Conservation (phyloP, 1,140 invertebrate genomes). For the Formica exsecta region DNA sequence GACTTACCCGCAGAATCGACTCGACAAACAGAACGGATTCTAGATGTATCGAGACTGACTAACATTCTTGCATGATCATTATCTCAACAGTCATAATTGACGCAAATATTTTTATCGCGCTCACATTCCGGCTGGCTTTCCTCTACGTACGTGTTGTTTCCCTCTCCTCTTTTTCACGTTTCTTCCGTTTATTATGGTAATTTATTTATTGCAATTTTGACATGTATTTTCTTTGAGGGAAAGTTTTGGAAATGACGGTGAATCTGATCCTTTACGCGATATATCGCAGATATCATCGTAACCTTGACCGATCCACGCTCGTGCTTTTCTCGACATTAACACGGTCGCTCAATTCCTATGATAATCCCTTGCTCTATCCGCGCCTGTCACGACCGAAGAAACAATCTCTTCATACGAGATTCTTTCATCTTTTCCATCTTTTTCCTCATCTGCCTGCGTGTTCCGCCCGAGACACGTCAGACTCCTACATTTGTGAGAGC, state of each 20-base stretch:
- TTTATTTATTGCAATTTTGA: not conserved
- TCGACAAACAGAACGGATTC: too few species aligned
- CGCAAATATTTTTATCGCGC: not conserved
- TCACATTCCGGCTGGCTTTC: not conserved
- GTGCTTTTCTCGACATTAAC: constrained; percentile 64
- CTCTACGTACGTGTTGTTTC: too few species aligned
- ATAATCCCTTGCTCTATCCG: constrained; percentile 1
- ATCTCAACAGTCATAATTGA: not conserved
- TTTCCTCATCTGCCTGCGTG: constrained; percentile 22
- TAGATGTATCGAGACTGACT: not conserved
- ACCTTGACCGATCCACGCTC: constrained; percentile 48
- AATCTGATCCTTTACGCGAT: not conserved
- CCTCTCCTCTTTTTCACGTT: not conserved
- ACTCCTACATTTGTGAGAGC: constrained; percentile 55
- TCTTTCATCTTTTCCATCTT: not conserved
- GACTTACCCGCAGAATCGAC: not conserved
- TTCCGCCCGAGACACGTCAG: constrained; percentile 53
- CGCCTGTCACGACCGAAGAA: constrained; percentile 1
- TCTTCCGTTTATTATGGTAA: not conserved
- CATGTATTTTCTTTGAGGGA: not conserved
- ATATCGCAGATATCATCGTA: not conserved
- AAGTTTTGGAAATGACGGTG: not conserved
- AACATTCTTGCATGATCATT: not conserved
- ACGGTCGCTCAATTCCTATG: constrained; percentile 66
- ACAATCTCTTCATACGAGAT: not conserved